Evolutionary conservation across 1,140 invertebrate species (phyloP), one percentile per base, ranked within the genome.

Genomic region (Pseudomyrmex pallidus): DNA sequence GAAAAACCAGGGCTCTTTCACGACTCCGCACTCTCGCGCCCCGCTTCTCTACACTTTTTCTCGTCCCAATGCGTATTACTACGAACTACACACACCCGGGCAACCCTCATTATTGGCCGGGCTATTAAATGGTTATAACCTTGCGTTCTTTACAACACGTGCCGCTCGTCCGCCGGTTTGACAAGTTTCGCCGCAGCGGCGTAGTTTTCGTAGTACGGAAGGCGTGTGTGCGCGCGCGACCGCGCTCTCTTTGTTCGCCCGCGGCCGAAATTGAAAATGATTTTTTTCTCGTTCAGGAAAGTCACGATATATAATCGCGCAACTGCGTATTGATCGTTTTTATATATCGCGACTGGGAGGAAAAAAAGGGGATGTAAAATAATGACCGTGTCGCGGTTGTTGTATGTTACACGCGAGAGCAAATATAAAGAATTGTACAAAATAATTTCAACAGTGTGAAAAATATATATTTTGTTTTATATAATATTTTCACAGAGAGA

Each of bases 81-180:
- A 70, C 35, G 66, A 80, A 72, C 76, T 70, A 72, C 20, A 17
- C 25, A n/a, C 63, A 44, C 9, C 54, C 66, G 76, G 56, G 46
- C 76, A 72, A 56, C 76, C 76, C 76, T 80, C 76, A 80, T 80
- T 80, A 80, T 80, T 80, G 76, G 76, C 76, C 66, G 20, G 76
- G 66, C 76, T 80, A 80, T 80, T 80, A 80, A 80, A 80, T 80
- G 76, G 76, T 80, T 80, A 80, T 80, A 80, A 80, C 76, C 66
- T 80, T 80, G 76, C 76, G 54, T 66, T 72, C 76, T 80, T 80
- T 80, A 80, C 76, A 80, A 80, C 76, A 80, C 76, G 76, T 80
- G 76, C 76, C 76, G 76, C 64, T 44, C 76, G 76, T 54, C 46
- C 76, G 76, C 76, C 76, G 66, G 66, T 61, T 72, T 70, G 76